These are phyloP conservation scores for Phoxinus dragarum DNA, from an alignment of 2,797 vertebrate genomes.

Conservation along the genomic window DNA sequence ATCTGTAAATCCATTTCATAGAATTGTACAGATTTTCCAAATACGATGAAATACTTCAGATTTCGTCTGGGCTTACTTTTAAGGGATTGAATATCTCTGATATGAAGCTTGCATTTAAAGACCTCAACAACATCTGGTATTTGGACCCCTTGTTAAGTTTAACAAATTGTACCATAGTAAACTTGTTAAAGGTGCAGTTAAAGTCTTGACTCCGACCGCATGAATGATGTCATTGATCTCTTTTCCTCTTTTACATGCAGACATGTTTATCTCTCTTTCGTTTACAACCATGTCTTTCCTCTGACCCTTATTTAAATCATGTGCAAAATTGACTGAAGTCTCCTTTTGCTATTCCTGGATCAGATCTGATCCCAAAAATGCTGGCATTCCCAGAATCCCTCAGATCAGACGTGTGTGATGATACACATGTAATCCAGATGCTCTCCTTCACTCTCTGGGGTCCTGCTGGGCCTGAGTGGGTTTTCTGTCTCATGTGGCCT, in stretches of 20 bases:
- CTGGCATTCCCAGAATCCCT: constrained; percentile 26
- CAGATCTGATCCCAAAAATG: constrained; percentile 23
- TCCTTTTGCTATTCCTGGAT: background rate
- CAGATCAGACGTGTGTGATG: constrained; percentile 26
- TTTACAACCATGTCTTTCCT: constrained; percentile 14
- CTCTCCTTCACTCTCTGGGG: constrained; percentile 3
- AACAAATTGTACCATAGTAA: constrained; percentile 5
- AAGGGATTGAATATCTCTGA: background rate
- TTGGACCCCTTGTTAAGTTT: background rate
- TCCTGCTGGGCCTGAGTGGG: background rate
- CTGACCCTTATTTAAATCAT: constrained; percentile 3
- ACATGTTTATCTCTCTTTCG: background rate
- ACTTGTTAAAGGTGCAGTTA: constrained; percentile 21
- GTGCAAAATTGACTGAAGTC: background rate
- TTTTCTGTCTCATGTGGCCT: constrained; percentile 8
- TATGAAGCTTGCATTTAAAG: constrained; percentile 9
- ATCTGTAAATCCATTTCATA: background rate
- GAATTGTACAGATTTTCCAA: background rate
- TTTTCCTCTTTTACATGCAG: background rate
- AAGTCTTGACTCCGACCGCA: background rate
- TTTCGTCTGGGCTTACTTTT: background rate
- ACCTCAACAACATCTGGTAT: constrained; percentile 12
- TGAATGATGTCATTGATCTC: background rate
- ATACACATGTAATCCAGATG: constrained; percentile 44
- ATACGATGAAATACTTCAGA: background rate